Evolutionary conservation across 2,113 vertebrate species (phyloP), one percentile per base, ranked within the genome.

Genomic region (Osmerus mordax): DNA sequence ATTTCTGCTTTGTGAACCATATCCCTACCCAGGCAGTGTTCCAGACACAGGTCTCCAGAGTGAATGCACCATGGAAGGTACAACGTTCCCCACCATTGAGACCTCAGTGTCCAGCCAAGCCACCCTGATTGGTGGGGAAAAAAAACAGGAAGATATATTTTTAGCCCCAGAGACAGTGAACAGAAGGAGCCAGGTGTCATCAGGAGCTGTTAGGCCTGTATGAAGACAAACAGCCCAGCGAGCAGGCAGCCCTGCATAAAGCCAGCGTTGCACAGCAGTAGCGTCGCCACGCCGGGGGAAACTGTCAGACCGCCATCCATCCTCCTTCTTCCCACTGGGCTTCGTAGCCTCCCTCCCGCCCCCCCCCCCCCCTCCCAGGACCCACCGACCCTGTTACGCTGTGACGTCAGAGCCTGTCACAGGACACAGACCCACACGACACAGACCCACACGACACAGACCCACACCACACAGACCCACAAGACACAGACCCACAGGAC

Each of bases 221-320:
- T 76, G 76, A 78, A 88, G 85, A 89, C 80, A 83, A 88, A 87
- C 77, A 87, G 81, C 83, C 80, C 70, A 74, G 82, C 55, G 76
- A 77, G 60, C 60, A 75, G 65, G 80, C 28, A 82, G 65, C 82
- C 72, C 84, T 87, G 82, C 68, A 78, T 86, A 89, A 91, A 87
- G 79, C 86, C 86, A 47, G 9, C 41, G 41, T 2, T 47, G 5
- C 41, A 88, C 88, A 89, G 84, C 63, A 41, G 80, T 9, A 2
- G 62, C 69, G 62, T 69, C 2, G 74, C 61, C 69, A 81, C 72
- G 28, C 86, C 68, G 2, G 67, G 80, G 83, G 76, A 75, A 9
- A 78, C 87, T 73, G 87, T 87, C 90, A 90, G 84, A 47, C 69
- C 53, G 16, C 51, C 78, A 89, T 91, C 84, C 55, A 82, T 89